Base-by-base conservation (phyloP, 1,140 invertebrate species). In the Aphis gossypii region DNA sequence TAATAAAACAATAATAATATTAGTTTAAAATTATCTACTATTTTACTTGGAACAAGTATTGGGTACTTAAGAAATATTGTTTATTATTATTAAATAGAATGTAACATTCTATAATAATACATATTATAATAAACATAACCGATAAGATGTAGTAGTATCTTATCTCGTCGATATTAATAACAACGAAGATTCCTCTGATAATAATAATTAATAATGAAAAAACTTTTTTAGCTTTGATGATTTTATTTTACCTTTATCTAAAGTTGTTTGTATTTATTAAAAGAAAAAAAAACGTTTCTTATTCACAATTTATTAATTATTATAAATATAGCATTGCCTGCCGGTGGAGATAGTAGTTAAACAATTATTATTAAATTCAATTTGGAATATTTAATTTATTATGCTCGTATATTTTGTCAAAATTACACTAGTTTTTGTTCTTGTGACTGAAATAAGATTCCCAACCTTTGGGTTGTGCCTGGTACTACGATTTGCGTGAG, bases 401-500 rank as follows among this genome's bases (percentile, higher is more conserved):
- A 56, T 51, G 18, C 2, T 51, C 48, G 48, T 51, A 51, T 51
- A 18, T 76, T 68, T 76, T 76, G 14, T 76, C 60, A 6, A n/a
- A n/a, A 76, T n/a, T 18, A 35, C 18, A 76, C 30, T 1, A n/a
- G 60, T 76, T 76, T 18, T 76, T 5, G 3, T n/a, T 44, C 1
- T 23, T 44, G 41, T 25, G 23, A 44, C 83, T 84, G 0, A 83
- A 38, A 38, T 25, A 44, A 84, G 83, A 84, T 84, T 44, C 23
- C 21, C 38, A 5, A 25, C 38, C 9, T 9, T 9, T 25, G 41
- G 20, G 38, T 56, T 90, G 89, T 90, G 38, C 89, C 89, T 68
- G 89, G 89, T 21, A 90, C 89, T 90, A 35, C 89, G 35, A 44
- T 88, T 68, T 23, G 56, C 89, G 89, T 90, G 60, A 76, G 60